Evolutionary conservation across 2,888 invertebrate species (phyloP).

Genomic region (Macrophya annulata): DNA sequence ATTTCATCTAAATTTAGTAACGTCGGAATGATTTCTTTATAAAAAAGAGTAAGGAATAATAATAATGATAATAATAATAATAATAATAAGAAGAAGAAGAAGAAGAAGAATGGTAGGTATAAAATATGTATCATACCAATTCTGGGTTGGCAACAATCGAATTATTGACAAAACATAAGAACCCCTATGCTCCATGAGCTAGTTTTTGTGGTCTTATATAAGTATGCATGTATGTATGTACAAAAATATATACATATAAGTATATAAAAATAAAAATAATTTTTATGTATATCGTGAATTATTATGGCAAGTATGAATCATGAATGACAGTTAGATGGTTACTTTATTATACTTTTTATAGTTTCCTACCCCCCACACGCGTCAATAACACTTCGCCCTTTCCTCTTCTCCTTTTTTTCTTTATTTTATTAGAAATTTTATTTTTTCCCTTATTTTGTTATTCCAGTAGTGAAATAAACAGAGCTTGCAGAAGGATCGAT

Average conservation of each 20-base stretch:
- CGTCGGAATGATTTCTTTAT: slow-evolving; percentile 28
- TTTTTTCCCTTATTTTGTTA: background rate
- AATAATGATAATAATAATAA: too few species aligned
- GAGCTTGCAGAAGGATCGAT: background rate
- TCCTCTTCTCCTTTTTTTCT: background rate
- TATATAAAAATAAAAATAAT: background rate
- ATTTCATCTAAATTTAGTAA: slow-evolving; percentile 2
- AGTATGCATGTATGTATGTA: background rate
- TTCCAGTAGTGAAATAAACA: background rate
- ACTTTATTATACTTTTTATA: background rate
- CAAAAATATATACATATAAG: background rate
- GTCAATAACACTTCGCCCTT: background rate
- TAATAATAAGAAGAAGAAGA: background rate
- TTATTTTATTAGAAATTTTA: background rate
- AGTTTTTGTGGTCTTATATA: background rate
- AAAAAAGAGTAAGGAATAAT: background rate
- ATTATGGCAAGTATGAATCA: background rate
- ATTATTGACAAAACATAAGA: slow-evolving; percentile 54
- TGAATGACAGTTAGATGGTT: background rate
- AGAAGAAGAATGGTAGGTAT: background rate
- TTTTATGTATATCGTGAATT: background rate
- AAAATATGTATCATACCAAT: slow-evolving; percentile 9
- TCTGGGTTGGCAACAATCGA: slow-evolving; percentile 45
- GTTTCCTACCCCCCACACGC: background rate
- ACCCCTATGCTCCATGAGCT: slow-evolving; percentile 1